Percentiles rank a stretch among this genome's conserved stretches.
phyloP scores from a whole-genome alignment of 2,888 invertebrate genomes.

The Spisula solida region DNA sequence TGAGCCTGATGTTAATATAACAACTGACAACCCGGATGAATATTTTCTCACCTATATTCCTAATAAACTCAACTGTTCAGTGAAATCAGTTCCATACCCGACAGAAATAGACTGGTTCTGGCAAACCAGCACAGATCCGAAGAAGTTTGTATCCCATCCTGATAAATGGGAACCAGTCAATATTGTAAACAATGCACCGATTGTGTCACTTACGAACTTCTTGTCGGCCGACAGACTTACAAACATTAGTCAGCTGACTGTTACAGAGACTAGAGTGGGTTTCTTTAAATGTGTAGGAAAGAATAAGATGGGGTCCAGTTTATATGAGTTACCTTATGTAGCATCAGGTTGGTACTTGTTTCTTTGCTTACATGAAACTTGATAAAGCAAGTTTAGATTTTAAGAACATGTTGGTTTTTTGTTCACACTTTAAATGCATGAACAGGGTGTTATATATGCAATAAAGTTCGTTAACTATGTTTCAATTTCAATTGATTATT shows the following conservation, averaged over 20 bases:
- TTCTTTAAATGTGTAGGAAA: slow-evolving; percentile 65
- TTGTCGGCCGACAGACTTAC: slow-evolving; percentile 42
- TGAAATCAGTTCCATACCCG: slow-evolving; percentile 57
- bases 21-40: slow-evolving; percentile 44
- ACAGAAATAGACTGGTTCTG: slow-evolving; percentile 72
- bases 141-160: slow-evolving; percentile 40
- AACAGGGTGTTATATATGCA: too few relatives aligned
- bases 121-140: slow-evolving; percentile 63
- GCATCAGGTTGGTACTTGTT: slow-evolving; percentile 62
- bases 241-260: slow-evolving; percentile 60
- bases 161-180: slow-evolving; percentile 64
- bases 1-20: slow-evolving; percentile 68
- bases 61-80: slow-evolving; percentile 62
- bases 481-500: too few relatives aligned
- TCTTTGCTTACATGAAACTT: background rate
- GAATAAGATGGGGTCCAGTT: slow-evolving; percentile 64
- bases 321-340: slow-evolving; percentile 54
- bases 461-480: too few relatives aligned
- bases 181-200: slow-evolving; percentile 41
- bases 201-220: slow-evolving; percentile 51
- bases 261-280: slow-evolving; percentile 65
- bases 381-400: background rate
- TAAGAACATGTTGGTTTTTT: too few relatives aligned
- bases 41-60: slow-evolving; percentile 63
- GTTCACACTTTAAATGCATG: too few relatives aligned